phyloP scores from a whole-genome alignment of 2,888 invertebrate species.

The Axea sp. region DNA sequence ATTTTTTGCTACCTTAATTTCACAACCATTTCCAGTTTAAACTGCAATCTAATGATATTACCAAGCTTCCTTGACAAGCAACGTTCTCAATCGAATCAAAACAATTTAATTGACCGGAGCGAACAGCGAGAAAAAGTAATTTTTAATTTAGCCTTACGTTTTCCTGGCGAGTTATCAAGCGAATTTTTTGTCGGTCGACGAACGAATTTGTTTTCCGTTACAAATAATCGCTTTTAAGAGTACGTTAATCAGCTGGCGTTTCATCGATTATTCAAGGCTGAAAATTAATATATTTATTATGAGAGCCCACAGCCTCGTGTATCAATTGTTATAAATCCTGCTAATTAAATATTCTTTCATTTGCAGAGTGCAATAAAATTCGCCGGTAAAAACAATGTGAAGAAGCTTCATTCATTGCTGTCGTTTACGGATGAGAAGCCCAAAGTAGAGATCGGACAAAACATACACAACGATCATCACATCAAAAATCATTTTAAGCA shows the following conservation, averaged over 20 bases:
- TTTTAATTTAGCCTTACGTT: conserved; percentile 6
- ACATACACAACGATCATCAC: conserved; percentile 79
- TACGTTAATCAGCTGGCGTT: conserved; percentile 24
- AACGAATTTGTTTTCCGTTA: conserved; percentile 11
- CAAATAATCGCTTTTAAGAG: conserved; percentile 15
- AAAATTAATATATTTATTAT: conserved; percentile 40
- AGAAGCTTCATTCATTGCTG: conserved; percentile 81
- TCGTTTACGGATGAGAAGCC: conserved; percentile 82
- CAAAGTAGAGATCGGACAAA: conserved; percentile 82
- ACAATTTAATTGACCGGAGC: conserved; percentile 19
- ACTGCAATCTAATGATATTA: conserved; percentile 5
- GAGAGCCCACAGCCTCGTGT: conserved; percentile 38
- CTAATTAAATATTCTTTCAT: conserved; percentile 59
- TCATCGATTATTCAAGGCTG: conserved; percentile 46
- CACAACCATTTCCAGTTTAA: conserved; percentile 10
- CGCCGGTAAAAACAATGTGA: conserved; percentile 82
- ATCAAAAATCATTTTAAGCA: conserved; percentile 79
- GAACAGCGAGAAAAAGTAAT: conserved; percentile 22
- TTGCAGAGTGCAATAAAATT: conserved; percentile 82
- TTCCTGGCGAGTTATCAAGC: conserved; percentile 10
- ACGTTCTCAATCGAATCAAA: conserved; percentile 13
- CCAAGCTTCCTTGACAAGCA: conserved; percentile 8
- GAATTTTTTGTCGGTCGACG: conserved; percentile 17
- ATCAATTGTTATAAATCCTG: conserved; percentile 21
- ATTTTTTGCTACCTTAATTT: conserved; percentile 6